Conservation (phyloP, 92 coral and sea anemone species). For the Palythoa grandis region DNA sequence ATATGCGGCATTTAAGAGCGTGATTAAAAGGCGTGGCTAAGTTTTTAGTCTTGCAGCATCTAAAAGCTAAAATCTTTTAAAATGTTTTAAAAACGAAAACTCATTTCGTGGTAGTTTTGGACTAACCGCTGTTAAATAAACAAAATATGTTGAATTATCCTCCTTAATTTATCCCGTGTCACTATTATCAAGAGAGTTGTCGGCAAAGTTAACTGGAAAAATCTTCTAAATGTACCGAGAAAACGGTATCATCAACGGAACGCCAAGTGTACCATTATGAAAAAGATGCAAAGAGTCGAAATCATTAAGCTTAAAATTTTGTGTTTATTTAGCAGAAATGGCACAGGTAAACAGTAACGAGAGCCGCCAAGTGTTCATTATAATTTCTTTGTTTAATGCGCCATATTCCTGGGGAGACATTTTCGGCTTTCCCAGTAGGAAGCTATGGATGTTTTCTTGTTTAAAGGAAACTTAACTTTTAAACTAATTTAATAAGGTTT, state of each 20-base stretch:
- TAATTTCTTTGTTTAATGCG: background rate
- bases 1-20: slow-evolving; percentile 2
- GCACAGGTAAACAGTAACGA: background rate
- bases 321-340: background rate
- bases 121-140: background rate
- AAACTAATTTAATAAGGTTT: background rate
- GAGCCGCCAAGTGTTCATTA: background rate
- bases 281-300: background rate
- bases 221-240: background rate
- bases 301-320: background rate
- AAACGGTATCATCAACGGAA: background rate
- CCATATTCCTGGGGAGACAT: background rate
- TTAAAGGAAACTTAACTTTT: slow-evolving; percentile 18
- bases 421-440: background rate
- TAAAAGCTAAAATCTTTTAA: slow-evolving; percentile 16
- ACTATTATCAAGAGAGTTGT: background rate
- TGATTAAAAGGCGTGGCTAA: background rate
- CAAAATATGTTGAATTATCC: background rate
- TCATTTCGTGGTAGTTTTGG: background rate
- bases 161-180: background rate
- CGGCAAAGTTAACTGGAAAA: background rate
- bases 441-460: slow-evolving; percentile 17
- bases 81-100: slow-evolving; percentile 8
- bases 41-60: background rate
- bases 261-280: background rate